A percentile compares a stretch with the other conserved stretches of the same genome.
These are phyloP conservation scores for Girardinus metallicus DNA, from an alignment of 2,797 vertebrate genomes.

Conservation along the genomic window DNA sequence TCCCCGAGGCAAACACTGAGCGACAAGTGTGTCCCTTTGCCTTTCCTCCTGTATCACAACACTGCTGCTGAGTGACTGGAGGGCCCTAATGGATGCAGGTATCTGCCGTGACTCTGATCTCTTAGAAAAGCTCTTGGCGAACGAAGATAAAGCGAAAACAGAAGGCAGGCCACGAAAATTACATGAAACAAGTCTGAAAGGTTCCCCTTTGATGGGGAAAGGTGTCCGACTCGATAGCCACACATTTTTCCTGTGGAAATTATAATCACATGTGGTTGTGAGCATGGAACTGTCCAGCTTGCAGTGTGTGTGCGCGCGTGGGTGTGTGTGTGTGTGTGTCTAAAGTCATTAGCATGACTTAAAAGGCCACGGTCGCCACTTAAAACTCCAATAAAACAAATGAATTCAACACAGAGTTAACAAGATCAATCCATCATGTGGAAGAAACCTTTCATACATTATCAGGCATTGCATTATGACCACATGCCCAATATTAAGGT, in stretches of 20 bases:
- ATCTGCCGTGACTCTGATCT: conserved; percentile 61
- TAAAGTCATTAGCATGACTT: conserved; percentile 67
- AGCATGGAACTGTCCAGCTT: conserved; percentile 46
- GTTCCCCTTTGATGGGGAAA: conserved; percentile 57
- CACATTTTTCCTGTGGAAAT: conserved; percentile 46
- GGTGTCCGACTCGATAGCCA: conserved; percentile 41
- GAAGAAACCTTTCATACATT: not conserved
- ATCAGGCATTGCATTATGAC: conserved; percentile 2
- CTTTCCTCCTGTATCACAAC: conserved; percentile 62
- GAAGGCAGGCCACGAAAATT: conserved; percentile 24
- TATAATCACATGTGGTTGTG: conserved; percentile 61
- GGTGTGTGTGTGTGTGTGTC: conserved; percentile 25
- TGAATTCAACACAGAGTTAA: conserved; percentile 54
- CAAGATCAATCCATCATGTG: conserved; percentile 57
- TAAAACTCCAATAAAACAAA: conserved; percentile 65
- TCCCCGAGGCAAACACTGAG: conserved; percentile 67
- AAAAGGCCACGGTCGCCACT: conserved; percentile 54
- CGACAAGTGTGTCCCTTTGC: conserved; percentile 67
- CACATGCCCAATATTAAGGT: not conserved
- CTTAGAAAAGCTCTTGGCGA: conserved; percentile 41
- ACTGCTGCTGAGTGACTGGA: conserved; percentile 70
- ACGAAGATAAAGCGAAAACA: conserved; percentile 31
- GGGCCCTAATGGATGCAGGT: conserved; percentile 63
- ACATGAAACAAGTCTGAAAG: conserved; percentile 26
- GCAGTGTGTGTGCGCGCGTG: conserved; percentile 26